Conservation (phyloP, 2,797 vertebrate species). For the Aldrovandia affinis region DNA sequence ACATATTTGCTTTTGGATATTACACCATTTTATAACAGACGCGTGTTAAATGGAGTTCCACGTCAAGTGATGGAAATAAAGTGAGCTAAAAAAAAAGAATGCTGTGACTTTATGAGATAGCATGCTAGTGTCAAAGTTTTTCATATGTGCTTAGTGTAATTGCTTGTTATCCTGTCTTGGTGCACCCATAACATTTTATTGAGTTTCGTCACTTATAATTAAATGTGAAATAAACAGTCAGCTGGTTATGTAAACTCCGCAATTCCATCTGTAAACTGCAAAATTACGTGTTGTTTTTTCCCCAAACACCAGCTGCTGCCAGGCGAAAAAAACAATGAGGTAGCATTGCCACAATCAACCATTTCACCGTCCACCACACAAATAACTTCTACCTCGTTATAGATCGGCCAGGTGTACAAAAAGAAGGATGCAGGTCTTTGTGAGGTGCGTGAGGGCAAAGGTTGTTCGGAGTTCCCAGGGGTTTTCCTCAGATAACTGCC, state of each 20-base stretch:
- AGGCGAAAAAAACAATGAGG: neutral
- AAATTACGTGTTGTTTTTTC: neutral
- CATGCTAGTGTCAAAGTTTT: too few species aligned
- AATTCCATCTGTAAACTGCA: neutral
- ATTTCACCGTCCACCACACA: neutral
- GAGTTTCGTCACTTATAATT: neutral
- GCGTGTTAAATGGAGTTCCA: neutral
- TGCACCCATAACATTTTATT: neutral
- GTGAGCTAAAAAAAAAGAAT: too few species aligned
- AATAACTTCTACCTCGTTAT: conserved; percentile 14
- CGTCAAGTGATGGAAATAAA: too few species aligned
- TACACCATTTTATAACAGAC: too few species aligned
- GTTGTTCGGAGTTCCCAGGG: neutral
- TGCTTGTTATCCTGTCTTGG: neutral
- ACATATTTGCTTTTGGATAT: too few species aligned
- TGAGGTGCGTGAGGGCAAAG: neutral
- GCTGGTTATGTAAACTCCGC: neutral
- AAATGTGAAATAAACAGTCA: neutral
- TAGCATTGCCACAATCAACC: conserved; percentile 21
- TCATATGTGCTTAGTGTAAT: too few species aligned
- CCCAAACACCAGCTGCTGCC: neutral
- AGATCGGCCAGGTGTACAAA: neutral
- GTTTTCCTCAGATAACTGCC: neutral
- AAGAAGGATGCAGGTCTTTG: neutral
- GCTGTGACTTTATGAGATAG: too few species aligned